Conservation (phyloP, 2,888 invertebrate species). For the Drosophila austrosaltans region DNA sequence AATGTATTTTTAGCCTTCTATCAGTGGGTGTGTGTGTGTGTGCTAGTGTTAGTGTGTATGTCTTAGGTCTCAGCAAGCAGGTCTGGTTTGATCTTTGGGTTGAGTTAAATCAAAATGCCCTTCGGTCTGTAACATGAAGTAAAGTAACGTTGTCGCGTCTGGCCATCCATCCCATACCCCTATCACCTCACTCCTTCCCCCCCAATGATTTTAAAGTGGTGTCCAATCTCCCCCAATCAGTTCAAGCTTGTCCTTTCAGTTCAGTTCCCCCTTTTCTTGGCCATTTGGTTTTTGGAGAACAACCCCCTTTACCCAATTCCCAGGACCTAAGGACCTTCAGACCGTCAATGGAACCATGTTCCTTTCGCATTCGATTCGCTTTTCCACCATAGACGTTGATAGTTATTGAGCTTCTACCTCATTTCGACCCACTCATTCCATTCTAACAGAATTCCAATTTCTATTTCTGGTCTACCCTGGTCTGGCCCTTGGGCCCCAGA, state of each 20-base stretch:
- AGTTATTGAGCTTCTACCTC: conserved; percentile 72
- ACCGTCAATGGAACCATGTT: conserved; percentile 46
- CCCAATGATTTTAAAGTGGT: not conserved
- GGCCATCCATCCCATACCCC: conserved; percentile 21
- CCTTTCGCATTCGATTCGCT: conserved; percentile 69
- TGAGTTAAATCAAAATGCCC: conserved; percentile 14
- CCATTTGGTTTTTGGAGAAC: too few species aligned
- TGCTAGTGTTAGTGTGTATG: conserved; percentile 17
- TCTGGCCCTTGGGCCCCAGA: conserved; percentile 26
- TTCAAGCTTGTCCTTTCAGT: not conserved
- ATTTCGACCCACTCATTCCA: not conserved
- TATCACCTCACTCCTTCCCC: not conserved
- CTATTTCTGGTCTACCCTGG: conserved; percentile 25
- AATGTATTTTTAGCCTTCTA: conserved; percentile 10
- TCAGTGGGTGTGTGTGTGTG: conserved; percentile 31
- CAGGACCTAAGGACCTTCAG: conserved; percentile 56
- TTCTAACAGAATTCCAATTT: conserved; percentile 18
- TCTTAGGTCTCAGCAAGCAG: conserved; percentile 28
- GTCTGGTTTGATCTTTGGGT: conserved; percentile 1
- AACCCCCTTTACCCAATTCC: conserved; percentile 47
- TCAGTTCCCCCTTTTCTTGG: not conserved
- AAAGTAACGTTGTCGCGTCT: conserved; percentile 51
- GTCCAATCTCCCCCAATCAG: conserved; percentile 13
- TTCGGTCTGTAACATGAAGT: conserved; percentile 20
- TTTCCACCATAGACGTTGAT: conserved; percentile 66